Conservation (phyloP, 2,113 vertebrate species). For the Archilochus colubris region DNA sequence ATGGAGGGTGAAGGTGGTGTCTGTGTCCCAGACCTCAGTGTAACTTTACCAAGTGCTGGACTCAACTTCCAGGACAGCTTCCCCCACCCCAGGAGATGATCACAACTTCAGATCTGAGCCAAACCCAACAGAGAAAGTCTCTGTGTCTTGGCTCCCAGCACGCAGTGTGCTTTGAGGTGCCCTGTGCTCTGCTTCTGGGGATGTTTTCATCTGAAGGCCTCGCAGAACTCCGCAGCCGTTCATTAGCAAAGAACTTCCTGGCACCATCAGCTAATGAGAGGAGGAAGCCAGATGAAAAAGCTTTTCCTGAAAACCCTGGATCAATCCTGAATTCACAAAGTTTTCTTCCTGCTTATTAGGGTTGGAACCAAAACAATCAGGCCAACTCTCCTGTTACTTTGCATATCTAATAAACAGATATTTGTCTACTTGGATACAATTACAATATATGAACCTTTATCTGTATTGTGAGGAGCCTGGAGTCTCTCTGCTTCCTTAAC, state of each 20-base stretch:
- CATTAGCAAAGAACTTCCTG: slow-evolving; percentile 33
- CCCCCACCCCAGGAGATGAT: background rate
- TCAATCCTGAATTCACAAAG: slow-evolving; percentile 4
- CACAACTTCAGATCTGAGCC: background rate
- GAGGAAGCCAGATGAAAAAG: slow-evolving; percentile 12
- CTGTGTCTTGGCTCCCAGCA: background rate
- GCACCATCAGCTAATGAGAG: slow-evolving; percentile 16
- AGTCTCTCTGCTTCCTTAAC: background rate
- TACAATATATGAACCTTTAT: background rate
- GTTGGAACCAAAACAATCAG: slow-evolving; percentile 11
- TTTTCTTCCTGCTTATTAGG: background rate
- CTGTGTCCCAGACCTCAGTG: rapidly evolving
- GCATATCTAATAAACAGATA: background rate
- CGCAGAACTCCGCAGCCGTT: background rate
- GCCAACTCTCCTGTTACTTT: background rate
- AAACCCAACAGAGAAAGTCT: background rate
- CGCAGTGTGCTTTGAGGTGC: background rate
- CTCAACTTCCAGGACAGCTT: background rate
- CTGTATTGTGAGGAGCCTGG: background rate
- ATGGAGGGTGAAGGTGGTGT: background rate
- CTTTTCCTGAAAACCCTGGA: background rate
- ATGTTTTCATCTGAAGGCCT: background rate
- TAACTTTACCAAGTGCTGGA: background rate
- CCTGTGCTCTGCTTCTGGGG: background rate
- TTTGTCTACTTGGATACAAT: background rate